Conservation (phyloP, 2,888 invertebrate species). For the Gnatocerus cornutus region DNA sequence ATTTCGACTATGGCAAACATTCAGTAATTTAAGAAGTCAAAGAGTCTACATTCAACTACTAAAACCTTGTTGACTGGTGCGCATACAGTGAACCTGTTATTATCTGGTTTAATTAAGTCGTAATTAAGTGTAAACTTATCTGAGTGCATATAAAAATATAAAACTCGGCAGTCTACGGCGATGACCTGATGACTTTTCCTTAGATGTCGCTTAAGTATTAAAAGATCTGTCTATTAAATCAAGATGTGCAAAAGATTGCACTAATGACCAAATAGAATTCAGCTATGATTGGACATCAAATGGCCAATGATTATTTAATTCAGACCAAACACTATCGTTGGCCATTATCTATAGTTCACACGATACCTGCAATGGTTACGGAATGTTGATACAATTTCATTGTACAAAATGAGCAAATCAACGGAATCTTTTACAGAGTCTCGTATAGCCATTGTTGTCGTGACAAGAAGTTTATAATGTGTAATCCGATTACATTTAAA, state of each 20-base stretch:
- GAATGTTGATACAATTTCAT: conserved; percentile 31
- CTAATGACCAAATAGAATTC: background rate
- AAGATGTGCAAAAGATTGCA: background rate
- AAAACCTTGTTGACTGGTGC: too few species aligned
- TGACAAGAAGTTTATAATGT: conserved; percentile 39
- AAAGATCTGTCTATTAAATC: background rate
- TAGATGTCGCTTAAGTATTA: background rate
- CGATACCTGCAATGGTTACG: conserved; percentile 11
- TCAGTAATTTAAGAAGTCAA: too few species aligned
- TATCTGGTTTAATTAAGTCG: too few species aligned
- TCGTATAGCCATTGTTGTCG: conserved; percentile 37
- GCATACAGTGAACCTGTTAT: too few species aligned
- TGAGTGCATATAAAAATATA: too few species aligned
- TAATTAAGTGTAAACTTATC: too few species aligned
- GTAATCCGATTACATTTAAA: conserved; percentile 45
- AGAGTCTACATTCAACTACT: too few species aligned
- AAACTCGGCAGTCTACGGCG: background rate
- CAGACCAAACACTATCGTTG: background rate
- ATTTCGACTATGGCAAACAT: too few species aligned
- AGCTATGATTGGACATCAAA: background rate
- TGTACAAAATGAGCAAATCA: conserved; percentile 29
- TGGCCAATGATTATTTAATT: background rate
- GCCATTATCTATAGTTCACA: conserved; percentile 1
- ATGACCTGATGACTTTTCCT: background rate
- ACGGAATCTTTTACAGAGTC: conserved; percentile 27